phyloP scores from a whole-genome alignment of 2,888 invertebrate species.

The Dyspetes luteomarginatus region DNA sequence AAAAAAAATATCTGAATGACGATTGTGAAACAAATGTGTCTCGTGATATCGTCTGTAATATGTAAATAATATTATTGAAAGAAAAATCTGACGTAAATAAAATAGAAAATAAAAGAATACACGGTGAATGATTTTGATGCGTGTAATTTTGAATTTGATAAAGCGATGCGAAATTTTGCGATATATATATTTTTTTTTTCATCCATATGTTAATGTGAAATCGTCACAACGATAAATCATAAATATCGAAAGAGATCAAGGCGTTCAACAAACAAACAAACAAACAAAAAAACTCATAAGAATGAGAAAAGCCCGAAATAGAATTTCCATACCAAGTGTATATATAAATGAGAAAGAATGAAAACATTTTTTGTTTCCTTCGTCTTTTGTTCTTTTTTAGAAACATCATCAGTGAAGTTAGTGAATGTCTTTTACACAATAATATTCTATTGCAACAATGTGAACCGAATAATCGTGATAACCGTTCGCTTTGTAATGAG shows the following conservation, averaged over 20 bases:
- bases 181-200: not conserved
- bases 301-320: constrained; percentile 35
- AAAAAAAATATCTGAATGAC: not conserved
- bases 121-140: not conserved
- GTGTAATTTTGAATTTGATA: not conserved
- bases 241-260: constrained; percentile 19
- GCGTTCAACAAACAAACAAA: not conserved
- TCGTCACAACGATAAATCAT: constrained; percentile 27
- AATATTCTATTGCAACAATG: constrained; percentile 49
- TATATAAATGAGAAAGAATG: constrained; percentile 38
- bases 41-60: constrained; percentile 19
- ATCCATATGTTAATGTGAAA: not conserved
- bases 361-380: constrained; percentile 10
- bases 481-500: constrained; percentile 58
- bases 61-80: constrained; percentile 49
- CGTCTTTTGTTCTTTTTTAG: constrained; percentile 16
- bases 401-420: constrained; percentile 41
- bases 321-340: constrained; percentile 61
- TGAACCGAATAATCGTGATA: constrained; percentile 62
- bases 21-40: constrained; percentile 1
- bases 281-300: not conserved
- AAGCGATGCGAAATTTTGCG: not conserved
- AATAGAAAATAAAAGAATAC: constrained; percentile 19
- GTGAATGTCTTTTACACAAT: constrained; percentile 60
- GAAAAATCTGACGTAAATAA: constrained; percentile 20